These are phyloP conservation scores for Dynastes grantii DNA, from an alignment of 2,888 invertebrate species.

Conservation along the genomic window DNA sequence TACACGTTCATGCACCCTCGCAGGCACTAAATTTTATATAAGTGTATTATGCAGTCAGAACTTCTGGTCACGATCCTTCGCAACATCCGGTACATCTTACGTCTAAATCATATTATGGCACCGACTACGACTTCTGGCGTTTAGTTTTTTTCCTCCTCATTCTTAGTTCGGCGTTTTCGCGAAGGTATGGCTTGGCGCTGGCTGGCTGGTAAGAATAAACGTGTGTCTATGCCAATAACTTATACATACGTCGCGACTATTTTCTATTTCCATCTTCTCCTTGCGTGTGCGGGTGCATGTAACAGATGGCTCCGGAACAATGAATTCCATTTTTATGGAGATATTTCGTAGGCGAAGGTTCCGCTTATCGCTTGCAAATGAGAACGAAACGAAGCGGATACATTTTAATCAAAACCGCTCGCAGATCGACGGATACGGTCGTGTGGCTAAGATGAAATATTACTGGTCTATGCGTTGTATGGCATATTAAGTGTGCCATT, in stretches of 20 bases:
- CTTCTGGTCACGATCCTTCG: slow-evolving; percentile 68
- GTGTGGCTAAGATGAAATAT: slow-evolving; percentile 31
- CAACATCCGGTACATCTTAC: slow-evolving; percentile 69
- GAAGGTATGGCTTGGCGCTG: not conserved
- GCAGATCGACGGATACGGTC: slow-evolving; percentile 24
- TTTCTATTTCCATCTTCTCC: slow-evolving; percentile 41
- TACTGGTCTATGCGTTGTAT: slow-evolving; percentile 1
- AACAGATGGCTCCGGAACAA: slow-evolving; percentile 47
- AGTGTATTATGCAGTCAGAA: slow-evolving; percentile 69
- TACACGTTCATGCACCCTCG: slow-evolving; percentile 37
- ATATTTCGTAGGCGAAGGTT: slow-evolving; percentile 47
- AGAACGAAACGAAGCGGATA: slow-evolving; percentile 38
- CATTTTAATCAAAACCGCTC: slow-evolving; percentile 40
- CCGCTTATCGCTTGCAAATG: slow-evolving; percentile 43
- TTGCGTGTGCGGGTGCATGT: slow-evolving; percentile 26
- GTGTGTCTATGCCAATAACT: slow-evolving; percentile 49
- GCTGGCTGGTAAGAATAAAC: slow-evolving; percentile 1
- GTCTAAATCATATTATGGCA: slow-evolving; percentile 68
- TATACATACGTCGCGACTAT: slow-evolving; percentile 46
- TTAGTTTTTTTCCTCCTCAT: slow-evolving; percentile 55
- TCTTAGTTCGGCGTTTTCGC: not conserved
- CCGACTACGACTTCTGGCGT: slow-evolving; percentile 61
- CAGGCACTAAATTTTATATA: slow-evolving; percentile 65
- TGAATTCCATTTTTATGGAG: slow-evolving; percentile 52
- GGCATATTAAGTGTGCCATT: slow-evolving; percentile 35